phyloP scores from a whole-genome alignment of 2,797 vertebrate genomes.

The Girardinus metallicus region DNA sequence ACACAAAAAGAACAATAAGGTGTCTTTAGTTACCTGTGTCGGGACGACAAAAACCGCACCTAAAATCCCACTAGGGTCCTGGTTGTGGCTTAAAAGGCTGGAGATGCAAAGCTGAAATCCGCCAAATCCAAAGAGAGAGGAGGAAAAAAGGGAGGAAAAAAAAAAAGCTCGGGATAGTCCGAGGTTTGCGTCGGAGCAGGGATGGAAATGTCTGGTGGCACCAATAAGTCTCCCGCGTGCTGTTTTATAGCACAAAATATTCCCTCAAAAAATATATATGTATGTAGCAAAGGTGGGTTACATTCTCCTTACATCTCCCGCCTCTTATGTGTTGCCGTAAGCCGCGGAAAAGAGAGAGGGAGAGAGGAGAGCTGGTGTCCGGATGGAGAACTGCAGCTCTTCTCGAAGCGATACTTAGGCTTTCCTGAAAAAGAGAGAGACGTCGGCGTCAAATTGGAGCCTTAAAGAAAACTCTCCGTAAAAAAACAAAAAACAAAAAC shows the following conservation, averaged over 20 bases:
- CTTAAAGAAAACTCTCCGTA: conserved; percentile 47
- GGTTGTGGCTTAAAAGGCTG: conserved; percentile 39
- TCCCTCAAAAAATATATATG: neutral
- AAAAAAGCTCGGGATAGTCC: conserved; percentile 46
- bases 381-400: conserved; percentile 57
- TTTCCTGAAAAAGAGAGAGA: conserved; percentile 15
- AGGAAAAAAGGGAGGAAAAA: no score
- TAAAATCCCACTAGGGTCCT: conserved; percentile 70
- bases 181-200: conserved; percentile 41
- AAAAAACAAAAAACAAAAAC: no score
- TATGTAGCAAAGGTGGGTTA: conserved; percentile 19
- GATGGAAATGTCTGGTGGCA: conserved; percentile 27
- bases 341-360: neutral
- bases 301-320: conserved; percentile 39
- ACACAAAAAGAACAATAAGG: conserved; percentile 23
- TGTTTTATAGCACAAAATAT: conserved; percentile 32
- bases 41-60: conserved; percentile 69
- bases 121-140: conserved; percentile 17
- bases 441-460: conserved; percentile 51
- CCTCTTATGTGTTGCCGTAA: conserved; percentile 39
- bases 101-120: conserved; percentile 40
- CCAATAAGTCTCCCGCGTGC: conserved; percentile 37
- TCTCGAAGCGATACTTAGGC: conserved; percentile 23
- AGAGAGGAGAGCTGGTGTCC: conserved; percentile 28
- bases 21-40: conserved; percentile 64